Conservation (phyloP, 2,888 invertebrate species). For the Frankliniella fusca region DNA sequence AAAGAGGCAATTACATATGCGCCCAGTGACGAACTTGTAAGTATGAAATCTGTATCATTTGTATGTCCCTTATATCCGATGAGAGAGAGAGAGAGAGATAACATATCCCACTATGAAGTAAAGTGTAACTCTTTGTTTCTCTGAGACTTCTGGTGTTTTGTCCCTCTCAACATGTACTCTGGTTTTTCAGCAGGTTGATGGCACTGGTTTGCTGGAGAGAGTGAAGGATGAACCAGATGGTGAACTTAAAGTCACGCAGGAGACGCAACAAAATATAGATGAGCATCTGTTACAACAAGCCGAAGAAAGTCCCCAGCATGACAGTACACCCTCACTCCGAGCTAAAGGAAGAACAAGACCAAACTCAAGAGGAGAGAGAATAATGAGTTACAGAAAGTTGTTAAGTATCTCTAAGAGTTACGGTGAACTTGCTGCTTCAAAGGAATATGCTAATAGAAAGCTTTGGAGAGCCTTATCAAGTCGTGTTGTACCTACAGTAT, state of each 20-base stretch:
- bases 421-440: constrained; percentile 7
- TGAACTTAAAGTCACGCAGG: not conserved
- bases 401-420: constrained; percentile 9
- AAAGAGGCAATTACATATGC: not conserved
- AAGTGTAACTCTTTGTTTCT: no score
- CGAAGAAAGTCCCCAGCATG: constrained; percentile 8
- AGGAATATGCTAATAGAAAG: not conserved
- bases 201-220: not conserved
- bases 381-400: constrained; percentile 13
- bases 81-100: no score
- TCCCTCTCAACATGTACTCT: not conserved
- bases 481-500: not conserved
- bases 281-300: not conserved
- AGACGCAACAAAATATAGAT: constrained; percentile 10
- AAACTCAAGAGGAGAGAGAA: no score
- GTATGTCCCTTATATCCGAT: not conserved
- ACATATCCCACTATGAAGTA: no score
- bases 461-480: constrained; percentile 13
- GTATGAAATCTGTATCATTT: not conserved
- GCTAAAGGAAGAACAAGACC: not conserved
- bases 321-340: not conserved
- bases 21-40: not conserved
- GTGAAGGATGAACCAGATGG: not conserved
- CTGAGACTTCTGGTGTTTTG: not conserved
- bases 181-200: constrained; percentile 15